phyloP scores from a whole-genome alignment of 2,888 invertebrate genomes.

The Drosophila limbata region DNA sequence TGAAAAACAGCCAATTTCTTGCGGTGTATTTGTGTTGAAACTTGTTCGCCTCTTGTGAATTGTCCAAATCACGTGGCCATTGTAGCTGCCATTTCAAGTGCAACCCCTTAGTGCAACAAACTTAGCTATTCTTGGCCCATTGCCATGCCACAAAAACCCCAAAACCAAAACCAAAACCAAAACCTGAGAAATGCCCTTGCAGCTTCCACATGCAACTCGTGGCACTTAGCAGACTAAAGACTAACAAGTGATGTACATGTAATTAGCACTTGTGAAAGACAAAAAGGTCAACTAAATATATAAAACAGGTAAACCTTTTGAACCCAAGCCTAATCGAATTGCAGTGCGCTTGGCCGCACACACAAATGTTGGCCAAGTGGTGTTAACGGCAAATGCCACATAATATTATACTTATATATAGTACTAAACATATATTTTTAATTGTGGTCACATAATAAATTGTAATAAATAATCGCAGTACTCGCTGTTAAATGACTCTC shows the following conservation, averaged over 20 bases:
- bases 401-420: neutral
- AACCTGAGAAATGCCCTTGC: constrained; percentile 1
- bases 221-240: constrained; percentile 2
- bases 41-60: constrained; percentile 23
- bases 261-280: constrained; percentile 12
- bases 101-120: constrained; percentile 3
- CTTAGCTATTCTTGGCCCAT: constrained; percentile 26
- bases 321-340: constrained; percentile 17
- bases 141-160: constrained; percentile 21
- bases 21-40: constrained; percentile 7
- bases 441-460: constrained; percentile 31
- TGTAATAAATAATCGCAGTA: constrained; percentile 5
- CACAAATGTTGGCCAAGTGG: constrained; percentile 8
- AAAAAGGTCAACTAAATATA: constrained; percentile 40
- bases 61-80: constrained; percentile 22
- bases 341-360: neutral
- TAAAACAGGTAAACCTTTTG: constrained; percentile 22
- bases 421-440: constrained; percentile 5
- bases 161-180: neutral
- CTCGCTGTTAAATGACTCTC: constrained; percentile 6
- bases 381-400: constrained; percentile 17
- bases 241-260: neutral
- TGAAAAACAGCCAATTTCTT: neutral
- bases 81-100: constrained; percentile 25
- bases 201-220: constrained; percentile 26